phyloP scores from a whole-genome alignment of 1,140 invertebrate species.

The Trialeurodes vaporariorum region DNA sequence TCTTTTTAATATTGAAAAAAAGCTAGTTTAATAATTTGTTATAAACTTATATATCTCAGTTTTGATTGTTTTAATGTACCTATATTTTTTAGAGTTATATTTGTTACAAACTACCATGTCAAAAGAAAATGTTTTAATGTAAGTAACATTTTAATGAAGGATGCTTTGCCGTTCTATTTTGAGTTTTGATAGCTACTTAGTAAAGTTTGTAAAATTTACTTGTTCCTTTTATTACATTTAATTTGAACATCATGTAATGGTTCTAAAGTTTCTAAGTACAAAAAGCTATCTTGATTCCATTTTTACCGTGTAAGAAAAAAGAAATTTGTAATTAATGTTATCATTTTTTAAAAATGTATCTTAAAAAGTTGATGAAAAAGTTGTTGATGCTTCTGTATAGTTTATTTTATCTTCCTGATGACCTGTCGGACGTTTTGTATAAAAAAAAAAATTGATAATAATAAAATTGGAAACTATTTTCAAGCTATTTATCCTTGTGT shows the following conservation, averaged over 20 bases:
- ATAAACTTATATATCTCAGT: background rate
- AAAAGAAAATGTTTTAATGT: background rate
- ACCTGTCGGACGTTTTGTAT: too few relatives aligned
- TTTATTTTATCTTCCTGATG: background rate
- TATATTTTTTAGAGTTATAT: background rate
- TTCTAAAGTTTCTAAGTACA: background rate
- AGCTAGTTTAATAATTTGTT: background rate
- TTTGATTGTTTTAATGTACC: background rate
- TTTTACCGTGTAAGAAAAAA: background rate
- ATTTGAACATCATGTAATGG: background rate
- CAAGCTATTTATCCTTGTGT: too few relatives aligned
- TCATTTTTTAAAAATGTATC: background rate
- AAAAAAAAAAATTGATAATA: too few relatives aligned
- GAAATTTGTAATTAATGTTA: background rate
- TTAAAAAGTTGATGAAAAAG: background rate
- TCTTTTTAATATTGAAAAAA: background rate
- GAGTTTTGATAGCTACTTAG: background rate
- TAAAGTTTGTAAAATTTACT: background rate
- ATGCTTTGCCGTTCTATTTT: background rate
- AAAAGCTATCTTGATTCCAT: background rate
- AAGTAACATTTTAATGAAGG: background rate
- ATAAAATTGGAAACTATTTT: too few relatives aligned
- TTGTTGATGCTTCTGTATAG: background rate
- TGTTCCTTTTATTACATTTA: background rate
- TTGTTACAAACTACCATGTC: background rate